A percentile compares a stretch with the other conserved stretches of the same genome.
Evolutionary conservation across 92 coral and sea anemone species (phyloP).

Genomic region (Epizoanthus ramosus): DNA sequence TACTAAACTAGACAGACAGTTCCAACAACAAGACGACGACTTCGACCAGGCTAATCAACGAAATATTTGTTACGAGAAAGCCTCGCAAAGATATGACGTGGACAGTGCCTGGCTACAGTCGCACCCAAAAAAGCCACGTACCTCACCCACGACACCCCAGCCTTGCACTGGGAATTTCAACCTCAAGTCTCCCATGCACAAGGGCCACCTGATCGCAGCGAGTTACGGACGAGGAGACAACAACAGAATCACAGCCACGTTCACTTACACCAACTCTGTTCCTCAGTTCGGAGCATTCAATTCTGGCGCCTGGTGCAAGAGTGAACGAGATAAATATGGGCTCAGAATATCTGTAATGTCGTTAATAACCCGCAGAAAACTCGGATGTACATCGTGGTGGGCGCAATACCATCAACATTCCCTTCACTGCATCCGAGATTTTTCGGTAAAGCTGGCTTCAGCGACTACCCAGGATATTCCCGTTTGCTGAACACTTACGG

Average conservation of each 20-base stretch:
- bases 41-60: neutral
- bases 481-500: neutral
- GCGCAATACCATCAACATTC: conserved; percentile 45
- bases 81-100: neutral
- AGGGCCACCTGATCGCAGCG: conserved; percentile 21
- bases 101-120: neutral
- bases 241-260: neutral
- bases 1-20: neutral
- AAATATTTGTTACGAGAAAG: neutral
- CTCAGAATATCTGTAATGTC: conserved; percentile 13
- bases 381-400: conserved; percentile 25
- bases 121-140: too few species aligned
- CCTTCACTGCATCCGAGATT: neutral
- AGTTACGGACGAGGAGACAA: neutral
- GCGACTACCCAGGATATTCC: conserved; percentile 38
- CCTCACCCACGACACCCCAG: too few species aligned
- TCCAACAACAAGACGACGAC: neutral
- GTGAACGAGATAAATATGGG: conserved; percentile 16
- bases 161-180: too few species aligned
- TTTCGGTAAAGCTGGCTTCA: conserved; percentile 45
- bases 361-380: neutral
- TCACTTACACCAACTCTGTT: conserved; percentile 7
- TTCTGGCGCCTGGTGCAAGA: neutral
- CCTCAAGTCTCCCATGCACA: neutral
- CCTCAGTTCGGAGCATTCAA: conserved; percentile 16